A percentile compares a stretch with the other conserved stretches of the same genome.
Evolutionary conservation across 2,888 invertebrate genomes (phyloP).

Genomic region (Didymodactylos carnosus): DNA sequence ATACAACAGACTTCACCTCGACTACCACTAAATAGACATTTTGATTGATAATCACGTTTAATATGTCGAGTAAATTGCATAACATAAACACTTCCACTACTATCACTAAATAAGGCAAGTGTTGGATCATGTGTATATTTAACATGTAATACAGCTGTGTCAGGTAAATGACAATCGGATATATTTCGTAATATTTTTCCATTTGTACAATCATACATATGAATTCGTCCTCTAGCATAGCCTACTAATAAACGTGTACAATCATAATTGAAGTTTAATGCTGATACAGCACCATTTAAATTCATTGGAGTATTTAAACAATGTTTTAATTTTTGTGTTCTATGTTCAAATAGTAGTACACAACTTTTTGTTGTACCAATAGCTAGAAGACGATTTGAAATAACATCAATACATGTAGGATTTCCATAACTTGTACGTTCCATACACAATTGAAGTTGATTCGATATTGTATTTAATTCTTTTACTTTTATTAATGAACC

Average conservation of each 20-base stretch:
- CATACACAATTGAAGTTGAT: constrained; percentile 1
- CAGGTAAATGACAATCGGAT: constrained; percentile 60
- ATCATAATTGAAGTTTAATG: constrained; percentile 63
- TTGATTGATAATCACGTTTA: constrained; percentile 64
- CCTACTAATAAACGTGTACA: constrained; percentile 63
- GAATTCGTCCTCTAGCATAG: constrained; percentile 56
- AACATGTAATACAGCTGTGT: constrained; percentile 57
- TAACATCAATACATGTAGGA: constrained; percentile 56
- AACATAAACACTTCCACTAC: constrained; percentile 84
- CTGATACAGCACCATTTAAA: constrained; percentile 41
- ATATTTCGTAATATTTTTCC: constrained; percentile 53
- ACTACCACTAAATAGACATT: constrained; percentile 81
- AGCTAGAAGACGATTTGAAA: constrained; percentile 47
- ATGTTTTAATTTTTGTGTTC: constrained; percentile 2
- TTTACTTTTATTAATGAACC: background rate
- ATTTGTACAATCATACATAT: constrained; percentile 61
- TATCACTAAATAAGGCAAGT: constrained; percentile 62
- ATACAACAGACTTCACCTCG: constrained; percentile 71
- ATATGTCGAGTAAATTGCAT: constrained; percentile 63
- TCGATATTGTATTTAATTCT: background rate
- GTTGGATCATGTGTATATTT: constrained; percentile 53
- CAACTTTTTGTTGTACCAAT: constrained; percentile 83
- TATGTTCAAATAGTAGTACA: constrained; percentile 60
- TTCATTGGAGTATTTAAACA: constrained; percentile 4
- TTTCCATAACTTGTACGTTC: constrained; percentile 70